phyloP scores from a whole-genome alignment of 1,140 invertebrate genomes.

The Phymorhynchus buccinoides region DNA sequence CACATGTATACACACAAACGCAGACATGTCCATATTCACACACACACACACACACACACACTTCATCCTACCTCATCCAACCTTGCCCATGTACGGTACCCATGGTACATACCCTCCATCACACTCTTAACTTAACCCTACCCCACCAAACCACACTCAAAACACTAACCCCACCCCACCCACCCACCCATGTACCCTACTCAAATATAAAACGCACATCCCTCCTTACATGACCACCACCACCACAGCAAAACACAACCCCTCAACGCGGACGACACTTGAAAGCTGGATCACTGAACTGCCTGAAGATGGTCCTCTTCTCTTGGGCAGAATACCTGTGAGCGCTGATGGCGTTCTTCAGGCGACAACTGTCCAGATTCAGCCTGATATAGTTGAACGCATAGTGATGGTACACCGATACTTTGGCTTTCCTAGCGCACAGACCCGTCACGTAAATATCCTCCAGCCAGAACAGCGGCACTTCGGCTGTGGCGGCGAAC shows the following conservation, averaged over 20 bases:
- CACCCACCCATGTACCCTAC: too few species aligned
- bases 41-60: too few species aligned
- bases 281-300: slow-evolving; percentile 38
- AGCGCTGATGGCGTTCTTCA: slow-evolving; percentile 49
- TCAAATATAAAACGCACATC: neutral
- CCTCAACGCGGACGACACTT: neutral
- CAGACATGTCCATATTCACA: too few species aligned
- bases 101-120: slow-evolving; percentile 3
- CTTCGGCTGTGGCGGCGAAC: slow-evolving; percentile 58
- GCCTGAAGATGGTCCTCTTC: slow-evolving; percentile 50
- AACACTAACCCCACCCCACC: neutral
- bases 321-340: slow-evolving; percentile 50
- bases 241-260: neutral
- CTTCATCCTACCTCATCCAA: too few species aligned
- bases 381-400: slow-evolving; percentile 46
- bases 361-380: slow-evolving; percentile 47
- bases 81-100: too few species aligned
- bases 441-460: slow-evolving; percentile 73
- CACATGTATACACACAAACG: too few species aligned
- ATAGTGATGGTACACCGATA: slow-evolving; percentile 41
- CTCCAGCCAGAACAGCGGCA: slow-evolving; percentile 68
- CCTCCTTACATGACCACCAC: neutral
- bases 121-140: slow-evolving; percentile 17
- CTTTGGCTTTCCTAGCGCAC: slow-evolving; percentile 50
- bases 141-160: neutral